Base-by-base conservation (phyloP, 2,888 invertebrate genomes). In the Pedicia rivosa region DNA sequence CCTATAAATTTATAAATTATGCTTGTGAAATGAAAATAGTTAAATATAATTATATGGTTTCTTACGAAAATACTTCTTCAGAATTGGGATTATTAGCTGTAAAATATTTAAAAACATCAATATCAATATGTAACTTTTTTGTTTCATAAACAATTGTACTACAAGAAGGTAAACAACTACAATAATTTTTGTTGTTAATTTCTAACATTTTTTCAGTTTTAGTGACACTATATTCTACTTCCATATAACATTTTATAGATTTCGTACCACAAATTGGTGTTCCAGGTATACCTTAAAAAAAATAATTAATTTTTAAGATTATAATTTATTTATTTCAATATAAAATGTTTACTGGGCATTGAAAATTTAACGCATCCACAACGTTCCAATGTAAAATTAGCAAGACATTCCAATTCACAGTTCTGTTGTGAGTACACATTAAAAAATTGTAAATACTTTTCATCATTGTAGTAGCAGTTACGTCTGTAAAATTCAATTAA, bases 281-380 rank as follows among this genome's bases (percentile, higher is more conserved):
- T 9, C 49, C 46, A 2, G 46, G n/a, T n/a, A n/a, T 13, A 22
- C 7, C 25, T 25, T 25, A 26, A n/a, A n/a, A n/a, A n/a, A n/a
- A n/a, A n/a, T n/a, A n/a, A n/a, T n/a, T n/a, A n/a, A n/a, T n/a
- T n/a, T n/a, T n/a, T n/a, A n/a, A n/a, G n/a, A n/a, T n/a, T n/a
- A n/a, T n/a, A n/a, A n/a, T n/a, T n/a, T n/a, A n/a, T n/a, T n/a
- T n/a, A n/a, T n/a, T n/a, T n/a, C n/a, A n/a, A n/a, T n/a, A n/a
- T n/a, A n/a, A n/a, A n/a, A n/a, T n/a, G n/a, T n/a, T n/a, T n/a
- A n/a, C n/a, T n/a, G 2, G 35, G 35, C 75, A 78, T 75, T 38
- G 77, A 73, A 47, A 74, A 76, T 47, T 74, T 72, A 5, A 77
- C 77, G 49, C 79, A 79, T 7, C 67, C 71, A 50, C 79, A 79